These are phyloP conservation scores for Sebastes alutus DNA, from an alignment of 2,797 vertebrate genomes.

Conservation along the genomic window DNA sequence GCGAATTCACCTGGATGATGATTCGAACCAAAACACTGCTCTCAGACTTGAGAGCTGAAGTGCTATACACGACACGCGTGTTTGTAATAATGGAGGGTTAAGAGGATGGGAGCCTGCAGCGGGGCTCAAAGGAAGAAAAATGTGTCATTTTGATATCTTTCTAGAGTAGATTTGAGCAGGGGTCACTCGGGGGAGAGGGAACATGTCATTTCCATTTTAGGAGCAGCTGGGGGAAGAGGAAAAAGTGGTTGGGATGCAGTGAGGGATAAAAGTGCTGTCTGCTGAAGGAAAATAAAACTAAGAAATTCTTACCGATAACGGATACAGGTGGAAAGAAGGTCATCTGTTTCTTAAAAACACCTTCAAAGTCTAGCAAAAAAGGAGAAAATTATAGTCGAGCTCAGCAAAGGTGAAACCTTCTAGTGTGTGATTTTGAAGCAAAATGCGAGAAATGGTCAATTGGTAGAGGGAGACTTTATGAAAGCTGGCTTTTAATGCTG, in stretches of 20 bases:
- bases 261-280: not conserved
- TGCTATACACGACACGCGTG: not conserved
- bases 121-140: not conserved
- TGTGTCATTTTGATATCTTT: constrained; percentile 11
- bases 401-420: not conserved
- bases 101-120: not conserved
- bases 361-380: not conserved
- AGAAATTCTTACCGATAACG: not conserved
- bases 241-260: not conserved
- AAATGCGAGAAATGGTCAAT: not conserved
- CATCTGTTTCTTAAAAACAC: not conserved
- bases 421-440: not conserved
- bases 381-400: not conserved
- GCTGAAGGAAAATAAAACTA: not conserved
- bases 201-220: constrained; percentile 16
- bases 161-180: not conserved
- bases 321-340: not conserved
- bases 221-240: not conserved
- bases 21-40: not conserved
- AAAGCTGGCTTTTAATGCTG: not conserved
- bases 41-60: constrained; percentile 1
- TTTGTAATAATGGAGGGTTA: constrained; percentile 9
- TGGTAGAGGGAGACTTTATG: not conserved
- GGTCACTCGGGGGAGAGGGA: not conserved
- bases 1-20: not conserved